Evolutionary conservation across 1,140 invertebrate genomes (phyloP).

Genomic region (Pomacea maculata): DNA sequence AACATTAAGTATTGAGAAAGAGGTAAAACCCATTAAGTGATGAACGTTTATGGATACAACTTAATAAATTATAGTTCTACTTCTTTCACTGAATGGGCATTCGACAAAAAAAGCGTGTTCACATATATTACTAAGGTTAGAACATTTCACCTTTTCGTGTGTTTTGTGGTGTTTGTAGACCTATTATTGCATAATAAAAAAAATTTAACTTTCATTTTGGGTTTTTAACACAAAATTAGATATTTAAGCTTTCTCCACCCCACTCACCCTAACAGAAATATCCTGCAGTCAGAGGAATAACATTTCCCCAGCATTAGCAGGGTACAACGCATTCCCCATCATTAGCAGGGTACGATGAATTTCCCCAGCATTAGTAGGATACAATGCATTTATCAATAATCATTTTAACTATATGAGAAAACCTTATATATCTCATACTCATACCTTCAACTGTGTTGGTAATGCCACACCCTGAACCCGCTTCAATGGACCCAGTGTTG

Average conservation of each 20-base stretch:
- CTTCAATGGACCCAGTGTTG: conserved; percentile 74
- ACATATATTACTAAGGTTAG: neutral
- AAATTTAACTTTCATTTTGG: neutral
- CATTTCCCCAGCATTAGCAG: no score
- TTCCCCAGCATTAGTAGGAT: no score
- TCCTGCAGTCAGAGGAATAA: no score
- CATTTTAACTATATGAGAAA: conserved; percentile 1
- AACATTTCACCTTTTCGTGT: neutral
- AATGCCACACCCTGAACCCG: conserved; percentile 90
- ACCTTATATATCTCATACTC: neutral
- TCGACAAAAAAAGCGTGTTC: neutral
- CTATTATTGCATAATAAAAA: conserved; percentile 23
- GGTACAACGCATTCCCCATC: no score
- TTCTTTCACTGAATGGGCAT: neutral
- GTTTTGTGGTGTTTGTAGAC: neutral
- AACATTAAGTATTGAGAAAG: no score
- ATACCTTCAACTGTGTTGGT: conserved; percentile 76
- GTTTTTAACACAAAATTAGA: no score
- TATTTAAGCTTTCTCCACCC: no score
- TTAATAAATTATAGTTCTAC: no score
- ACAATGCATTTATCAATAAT: conserved; percentile 21
- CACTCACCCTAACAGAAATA: no score
- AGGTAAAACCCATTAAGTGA: no score
- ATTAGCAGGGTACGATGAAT: no score
- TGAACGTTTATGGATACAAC: no score